Evolutionary conservation across 2,888 invertebrate genomes (phyloP).

Genomic region (Caenorhabditis wallacei): DNA sequence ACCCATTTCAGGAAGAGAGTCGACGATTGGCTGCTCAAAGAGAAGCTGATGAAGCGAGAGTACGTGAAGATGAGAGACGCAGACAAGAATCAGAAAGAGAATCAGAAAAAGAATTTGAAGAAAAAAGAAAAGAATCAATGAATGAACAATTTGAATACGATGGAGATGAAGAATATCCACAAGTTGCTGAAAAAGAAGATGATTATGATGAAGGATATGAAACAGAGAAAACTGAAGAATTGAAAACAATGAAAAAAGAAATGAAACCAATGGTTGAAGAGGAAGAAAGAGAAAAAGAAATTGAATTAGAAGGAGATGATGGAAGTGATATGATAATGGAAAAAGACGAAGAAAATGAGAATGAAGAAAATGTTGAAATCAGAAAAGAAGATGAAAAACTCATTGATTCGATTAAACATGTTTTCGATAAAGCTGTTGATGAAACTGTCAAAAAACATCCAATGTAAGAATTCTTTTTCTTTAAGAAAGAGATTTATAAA

Average conservation of each 20-base stretch:
- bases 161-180: slow-evolving; percentile 55
- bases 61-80: slow-evolving; percentile 55
- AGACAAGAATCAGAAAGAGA: slow-evolving; percentile 47
- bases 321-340: slow-evolving; percentile 2
- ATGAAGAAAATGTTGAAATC: not conserved
- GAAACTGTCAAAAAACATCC: slow-evolving; percentile 59
- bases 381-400: slow-evolving; percentile 41
- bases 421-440: slow-evolving; percentile 59
- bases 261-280: slow-evolving; percentile 9
- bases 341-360: not conserved
- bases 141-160: slow-evolving; percentile 62
- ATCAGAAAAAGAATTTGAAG: slow-evolving; percentile 19
- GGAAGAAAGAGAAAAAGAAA: slow-evolving; percentile 42
- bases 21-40: slow-evolving; percentile 42
- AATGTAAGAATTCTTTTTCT: slow-evolving; percentile 42
- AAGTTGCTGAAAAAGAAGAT: slow-evolving; percentile 53
- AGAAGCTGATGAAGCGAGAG: slow-evolving; percentile 45
- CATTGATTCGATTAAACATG: slow-evolving; percentile 51
- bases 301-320: slow-evolving; percentile 6
- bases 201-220: slow-evolving; percentile 61
- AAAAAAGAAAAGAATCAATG: slow-evolving; percentile 15
- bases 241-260: slow-evolving; percentile 26
- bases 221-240: slow-evolving; percentile 31
- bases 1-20: slow-evolving; percentile 37
- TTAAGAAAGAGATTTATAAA: no score